Percentiles rank a stretch among this genome's conserved stretches.
Conservation (phyloP, 2,113 vertebrate genomes). For the Hystrix cristata region DNA sequence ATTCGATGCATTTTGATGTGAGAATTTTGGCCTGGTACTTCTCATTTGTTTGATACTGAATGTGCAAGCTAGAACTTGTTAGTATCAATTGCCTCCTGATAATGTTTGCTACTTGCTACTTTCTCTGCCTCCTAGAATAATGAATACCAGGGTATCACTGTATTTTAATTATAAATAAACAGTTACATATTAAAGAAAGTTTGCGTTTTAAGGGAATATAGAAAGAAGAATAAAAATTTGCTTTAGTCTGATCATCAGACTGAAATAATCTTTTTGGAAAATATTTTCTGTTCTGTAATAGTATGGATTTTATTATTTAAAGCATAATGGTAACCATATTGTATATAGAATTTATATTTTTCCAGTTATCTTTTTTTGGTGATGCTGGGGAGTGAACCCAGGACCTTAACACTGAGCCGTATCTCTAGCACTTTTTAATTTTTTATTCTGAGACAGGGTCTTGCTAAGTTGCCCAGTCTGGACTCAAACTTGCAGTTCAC, state of each 20-base stretch:
- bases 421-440: background rate
- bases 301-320: constrained; percentile 19
- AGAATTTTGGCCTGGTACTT: background rate
- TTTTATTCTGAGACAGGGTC: background rate
- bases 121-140: background rate
- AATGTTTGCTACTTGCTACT: background rate
- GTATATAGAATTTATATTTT: background rate
- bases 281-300: background rate
- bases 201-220: background rate
- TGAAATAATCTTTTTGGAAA: background rate
- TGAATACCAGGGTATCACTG: background rate
- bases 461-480: background rate
- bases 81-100: background rate
- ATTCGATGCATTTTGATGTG: background rate
- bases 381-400: background rate
- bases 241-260: background rate
- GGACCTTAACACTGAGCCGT: background rate
- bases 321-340: background rate
- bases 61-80: background rate
- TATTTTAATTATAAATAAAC: background rate
- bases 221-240: background rate
- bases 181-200: background rate
- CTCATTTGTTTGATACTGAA: background rate
- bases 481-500: background rate
- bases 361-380: background rate